Percentiles rank a stretch among this genome's conserved stretches.
These are phyloP conservation scores for Falco punctatus DNA, from an alignment of 2,113 vertebrate genomes.

Conservation along the genomic window DNA sequence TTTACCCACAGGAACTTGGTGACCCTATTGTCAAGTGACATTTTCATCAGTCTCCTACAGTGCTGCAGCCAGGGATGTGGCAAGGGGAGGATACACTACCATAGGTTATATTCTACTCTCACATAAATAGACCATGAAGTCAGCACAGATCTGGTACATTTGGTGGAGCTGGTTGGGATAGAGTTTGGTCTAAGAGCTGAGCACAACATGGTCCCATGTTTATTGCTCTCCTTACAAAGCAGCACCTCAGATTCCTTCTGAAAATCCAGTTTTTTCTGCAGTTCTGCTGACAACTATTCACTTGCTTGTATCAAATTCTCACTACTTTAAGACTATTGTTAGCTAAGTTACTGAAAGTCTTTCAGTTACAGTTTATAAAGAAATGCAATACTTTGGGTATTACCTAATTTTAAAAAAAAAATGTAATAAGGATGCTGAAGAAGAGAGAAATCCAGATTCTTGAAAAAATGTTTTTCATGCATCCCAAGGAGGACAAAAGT, in stretches of 20 bases:
- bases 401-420: neutral
- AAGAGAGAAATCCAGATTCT: neutral
- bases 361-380: too few relatives aligned
- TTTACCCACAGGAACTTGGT: neutral
- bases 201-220: accelerated
- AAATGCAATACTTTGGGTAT: neutral
- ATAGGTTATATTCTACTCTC: neutral
- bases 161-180: accelerated
- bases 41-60: neutral
- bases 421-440: neutral
- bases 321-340: too few relatives aligned
- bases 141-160: neutral
- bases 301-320: neutral
- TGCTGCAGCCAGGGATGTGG: neutral
- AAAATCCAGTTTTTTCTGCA: neutral
- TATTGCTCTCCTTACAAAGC: neutral
- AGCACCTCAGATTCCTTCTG: neutral
- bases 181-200: neutral
- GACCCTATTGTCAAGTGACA: neutral
- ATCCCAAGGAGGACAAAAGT: neutral
- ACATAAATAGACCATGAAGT: neutral
- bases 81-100: neutral
- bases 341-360: too few relatives aligned
- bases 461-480: neutral
- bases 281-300: neutral